Percentiles rank a stretch among this genome's conserved stretches.
These are phyloP conservation scores for Cremastinae sp. DNA, from an alignment of 2,888 invertebrate genomes.

Conservation along the genomic window DNA sequence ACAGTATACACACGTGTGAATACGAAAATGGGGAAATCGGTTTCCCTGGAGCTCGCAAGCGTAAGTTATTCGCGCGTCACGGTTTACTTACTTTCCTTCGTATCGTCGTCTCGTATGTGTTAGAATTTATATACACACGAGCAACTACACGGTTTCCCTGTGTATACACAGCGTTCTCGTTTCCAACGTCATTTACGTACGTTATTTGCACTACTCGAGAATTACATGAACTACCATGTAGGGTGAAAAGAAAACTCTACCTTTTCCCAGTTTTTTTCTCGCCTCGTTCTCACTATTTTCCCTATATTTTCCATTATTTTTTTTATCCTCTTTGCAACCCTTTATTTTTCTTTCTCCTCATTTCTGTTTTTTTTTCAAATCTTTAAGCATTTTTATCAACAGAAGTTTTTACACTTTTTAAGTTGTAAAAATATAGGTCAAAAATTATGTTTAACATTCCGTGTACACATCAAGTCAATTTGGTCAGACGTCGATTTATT, in stretches of 20 bases:
- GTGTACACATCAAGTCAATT: too few relatives aligned
- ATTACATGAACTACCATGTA: conserved; percentile 47
- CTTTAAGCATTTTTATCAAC: too few relatives aligned
- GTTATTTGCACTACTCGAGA: conserved; percentile 33
- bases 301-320: conserved; percentile 9
- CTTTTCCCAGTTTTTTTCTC: background rate
- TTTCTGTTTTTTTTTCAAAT: too few relatives aligned
- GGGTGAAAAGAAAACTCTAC: conserved; percentile 47
- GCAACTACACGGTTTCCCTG: background rate
- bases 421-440: too few relatives aligned
- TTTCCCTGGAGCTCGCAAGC: conserved; percentile 2
- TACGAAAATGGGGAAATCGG: background rate
- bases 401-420: too few relatives aligned
- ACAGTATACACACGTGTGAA: conserved; percentile 12
- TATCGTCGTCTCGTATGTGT: background rate
- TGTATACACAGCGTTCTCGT: conserved; percentile 9
- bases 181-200: conserved; percentile 6
- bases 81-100: conserved; percentile 38
- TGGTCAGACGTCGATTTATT: too few relatives aligned
- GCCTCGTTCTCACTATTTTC: conserved; percentile 29
- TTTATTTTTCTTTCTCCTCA: too few relatives aligned
- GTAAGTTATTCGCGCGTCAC: conserved; percentile 27
- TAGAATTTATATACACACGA: background rate
- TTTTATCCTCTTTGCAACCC: background rate
- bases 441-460: too few relatives aligned